Evolutionary conservation across 2,888 invertebrate species (phyloP).

Genomic region (Lordiphosa andalusiaca): DNA sequence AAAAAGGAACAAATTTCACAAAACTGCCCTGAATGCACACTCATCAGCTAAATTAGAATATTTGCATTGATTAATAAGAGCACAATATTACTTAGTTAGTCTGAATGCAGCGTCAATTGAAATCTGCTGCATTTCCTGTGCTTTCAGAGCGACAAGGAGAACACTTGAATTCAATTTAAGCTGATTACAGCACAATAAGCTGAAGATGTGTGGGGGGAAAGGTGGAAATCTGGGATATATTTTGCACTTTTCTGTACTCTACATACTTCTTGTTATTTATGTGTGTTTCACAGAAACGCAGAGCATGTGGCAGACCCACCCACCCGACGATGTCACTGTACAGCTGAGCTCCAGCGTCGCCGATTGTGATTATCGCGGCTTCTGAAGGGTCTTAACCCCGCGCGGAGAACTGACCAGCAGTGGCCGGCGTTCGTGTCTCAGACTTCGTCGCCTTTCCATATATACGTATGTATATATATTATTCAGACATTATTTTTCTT

Average conservation of each 20-base stretch:
- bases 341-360: slow-evolving; percentile 21
- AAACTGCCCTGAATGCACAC: slow-evolving; percentile 42
- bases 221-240: too few species aligned
- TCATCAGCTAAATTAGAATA: slow-evolving; percentile 55
- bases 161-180: too few species aligned
- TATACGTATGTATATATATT: too few species aligned
- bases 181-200: too few species aligned
- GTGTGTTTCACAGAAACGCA: slow-evolving; percentile 3
- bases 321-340: slow-evolving; percentile 15
- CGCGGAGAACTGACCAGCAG: slow-evolving; percentile 46
- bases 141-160: neutral
- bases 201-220: too few species aligned
- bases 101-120: slow-evolving; percentile 17
- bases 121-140: slow-evolving; percentile 36
- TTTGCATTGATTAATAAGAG: slow-evolving; percentile 49
- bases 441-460: slow-evolving; percentile 12
- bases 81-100: slow-evolving; percentile 34
- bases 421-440: slow-evolving; percentile 38
- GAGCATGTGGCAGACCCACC: slow-evolving; percentile 8
- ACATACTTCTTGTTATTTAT: slow-evolving; percentile 10
- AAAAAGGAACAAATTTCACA: slow-evolving; percentile 42
- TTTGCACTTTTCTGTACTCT: neutral
- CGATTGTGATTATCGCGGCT: slow-evolving; percentile 77
- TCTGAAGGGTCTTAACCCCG: slow-evolving; percentile 76
- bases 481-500: slow-evolving; percentile 7